Conservation (phyloP, 2,113 vertebrate species). For the Takifugu flavidus region DNA sequence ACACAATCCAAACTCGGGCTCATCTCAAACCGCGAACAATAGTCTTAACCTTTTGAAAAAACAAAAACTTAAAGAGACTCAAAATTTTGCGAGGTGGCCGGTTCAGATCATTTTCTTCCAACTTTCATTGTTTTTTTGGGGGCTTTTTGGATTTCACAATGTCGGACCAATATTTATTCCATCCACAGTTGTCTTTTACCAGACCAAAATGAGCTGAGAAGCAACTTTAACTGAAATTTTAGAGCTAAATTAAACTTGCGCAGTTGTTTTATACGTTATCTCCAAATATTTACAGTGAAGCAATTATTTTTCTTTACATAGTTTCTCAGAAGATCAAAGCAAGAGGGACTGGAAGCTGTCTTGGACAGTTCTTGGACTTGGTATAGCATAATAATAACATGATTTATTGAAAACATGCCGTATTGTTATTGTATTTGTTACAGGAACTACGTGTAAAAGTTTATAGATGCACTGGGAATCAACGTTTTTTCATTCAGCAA, state of each 20-base stretch:
- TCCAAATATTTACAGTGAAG: constrained; percentile 42
- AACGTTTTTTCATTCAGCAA: constrained; percentile 14
- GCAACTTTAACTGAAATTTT: no score
- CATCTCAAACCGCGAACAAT: constrained; percentile 3
- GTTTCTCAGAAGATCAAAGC: constrained; percentile 21
- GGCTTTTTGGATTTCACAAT: no score
- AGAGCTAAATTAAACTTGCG: no score
- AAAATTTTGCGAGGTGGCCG: no score
- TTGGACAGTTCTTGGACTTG: constrained; percentile 3
- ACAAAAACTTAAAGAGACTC: no score
- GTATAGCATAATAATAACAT: constrained; percentile 4
- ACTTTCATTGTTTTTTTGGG: no score
- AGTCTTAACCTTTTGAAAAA: neutral
- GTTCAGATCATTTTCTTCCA: no score
- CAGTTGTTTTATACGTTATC: constrained; percentile 8
- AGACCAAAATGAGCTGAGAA: neutral
- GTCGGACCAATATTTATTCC: no score
- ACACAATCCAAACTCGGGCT: constrained; percentile 11
- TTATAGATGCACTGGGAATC: constrained; percentile 1
- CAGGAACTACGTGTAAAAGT: constrained; percentile 1
- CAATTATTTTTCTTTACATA: constrained; percentile 36
- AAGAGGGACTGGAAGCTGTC: constrained; percentile 8
- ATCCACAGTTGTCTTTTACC: neutral
- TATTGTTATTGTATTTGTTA: constrained; percentile 9
- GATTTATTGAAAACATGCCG: constrained; percentile 17